Base-by-base conservation (phyloP, 1,140 invertebrate species). In the Drosophila navojoa region DNA sequence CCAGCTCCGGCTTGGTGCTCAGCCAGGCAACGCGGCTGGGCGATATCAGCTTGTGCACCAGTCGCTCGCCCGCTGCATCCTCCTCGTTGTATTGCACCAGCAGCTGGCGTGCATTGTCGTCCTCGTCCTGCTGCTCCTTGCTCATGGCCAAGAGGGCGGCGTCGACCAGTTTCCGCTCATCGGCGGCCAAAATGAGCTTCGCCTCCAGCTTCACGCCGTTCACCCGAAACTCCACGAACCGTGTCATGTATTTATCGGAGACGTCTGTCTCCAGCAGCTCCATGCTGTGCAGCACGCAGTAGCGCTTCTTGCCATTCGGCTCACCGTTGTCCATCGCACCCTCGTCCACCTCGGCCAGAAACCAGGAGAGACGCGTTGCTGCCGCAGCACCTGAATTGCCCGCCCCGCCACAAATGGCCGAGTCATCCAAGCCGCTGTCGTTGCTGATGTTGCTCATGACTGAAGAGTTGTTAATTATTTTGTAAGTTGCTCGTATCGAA, bases 331-430 rank as follows among this genome's bases (percentile, higher is more conserved):
- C 68, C 40, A 80, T 29, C 2, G 50, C 47, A 0, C 87, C 87
- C 2, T 87, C 87, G 16, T 90, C 89, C 49, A 91, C 79, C 13
- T 91, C 89, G 22, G 89, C 80, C n/a, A 91, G 67, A 27, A 91
- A 91, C 89, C 89, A 91, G 11, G 89, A 91, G 10, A 91, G 57
- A 13, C 89, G 82, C 22, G 84, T 89, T 22, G 79, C 71, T 4
- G 75, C 52, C 5, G 44, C 45, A 4, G 6, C 29, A 4, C 49
- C 61, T 16, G 40, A 54, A 9, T 49, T 45, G 2, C 47, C 68
- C n/a, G 40, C 63, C 11, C 44, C 52, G 3, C 47, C 73, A 19
- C 75, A 22, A 35, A 35, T 78, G 11, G 81, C 75, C 6, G 81
- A 78, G 35, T 81, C 79, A 27, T 82, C 78, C 49, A 81, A 22